Base-by-base conservation (phyloP, 2,797 vertebrate genomes). In the Propithecus deckenii region DNA sequence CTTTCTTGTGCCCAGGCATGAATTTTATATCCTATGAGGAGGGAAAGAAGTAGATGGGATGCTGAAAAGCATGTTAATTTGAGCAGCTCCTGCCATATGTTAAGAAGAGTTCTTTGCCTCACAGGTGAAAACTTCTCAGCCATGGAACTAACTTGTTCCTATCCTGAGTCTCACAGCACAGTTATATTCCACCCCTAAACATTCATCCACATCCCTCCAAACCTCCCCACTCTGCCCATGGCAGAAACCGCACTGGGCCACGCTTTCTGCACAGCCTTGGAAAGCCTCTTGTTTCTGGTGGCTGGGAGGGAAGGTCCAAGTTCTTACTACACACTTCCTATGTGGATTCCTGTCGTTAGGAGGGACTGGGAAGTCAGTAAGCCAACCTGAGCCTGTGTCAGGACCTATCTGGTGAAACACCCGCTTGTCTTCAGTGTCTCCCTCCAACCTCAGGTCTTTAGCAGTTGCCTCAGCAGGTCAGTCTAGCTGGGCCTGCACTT, bases 11-110 rank as follows among this genome's bases (percentile, higher is more conserved):
- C n/a, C 35, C 61, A 86, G 22, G 30, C 11, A 79, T 65, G 28
- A 52, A 85, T 87, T 91, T 0, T 38, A 55, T 67, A 7, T 96
- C 38, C n/a, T 80, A 43, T 71, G 35, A n/a, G n/a, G 20, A 81
- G 9, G 23, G 23, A 14, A 79, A 18, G 18, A 18, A n/a, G 9
- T 91, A 96, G 52, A 81, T 67, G 7, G 3, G 25, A 95, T 79
- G 50, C 59, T 89, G 38, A 84, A 86, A 90, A 75, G 78, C 20
- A 79, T 61, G 52, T 92, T 86, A 71, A 92, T 86, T 95, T 83
- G 52, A 92, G 46, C 43, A 95, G 11, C 41, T 95, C 43, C 48
- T 90, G 35, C 35, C 61, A 93, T 89, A 69, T 87, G 20, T 96
- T 92, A 86, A 79, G 59, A 84, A 74, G 25, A 63, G 15, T 65